Base-by-base conservation (phyloP, 2,888 invertebrate species). In the Ectemnius lituratus region DNA sequence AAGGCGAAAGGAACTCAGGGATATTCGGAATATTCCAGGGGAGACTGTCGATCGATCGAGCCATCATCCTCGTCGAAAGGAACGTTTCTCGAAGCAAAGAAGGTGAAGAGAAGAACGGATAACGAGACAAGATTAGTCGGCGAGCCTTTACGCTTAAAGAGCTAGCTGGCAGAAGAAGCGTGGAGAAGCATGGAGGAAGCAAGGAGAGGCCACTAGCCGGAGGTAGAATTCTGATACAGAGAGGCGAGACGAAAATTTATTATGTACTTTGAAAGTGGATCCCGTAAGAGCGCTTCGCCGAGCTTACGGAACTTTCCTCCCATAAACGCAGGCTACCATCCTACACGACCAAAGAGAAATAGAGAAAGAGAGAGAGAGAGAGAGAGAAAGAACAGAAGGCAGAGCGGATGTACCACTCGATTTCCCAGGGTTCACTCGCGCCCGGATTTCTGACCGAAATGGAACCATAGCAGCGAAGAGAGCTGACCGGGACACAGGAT, bases 221-320 rank as follows among this genome's bases (percentile, higher is more conserved):
- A 23, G 37, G 8, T 52, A 16, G 52, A 52, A 52, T 14, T 52
- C 14, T 52, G 52, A 52, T 52, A 14, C 14, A 52, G 52, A 52
- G 45, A 46, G 16, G 37, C n/a, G 4, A n/a, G 16, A 16, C n/a
- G 60, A 8, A 46, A 16, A 23, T 16, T n/a, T 57, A 46, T 64
- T 49, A 47, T 56, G 27, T 23, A 14, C 11, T 67, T 14, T 16
- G n/a, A n/a, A 23, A 47, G 47, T 18, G 75, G 65, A 20, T 65
- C 67, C 64, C 63, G 61, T 49, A 70, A 60, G 70, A 67, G 61
- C 45, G 27, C 28, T 70, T 63, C 60, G 68, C 62, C 52, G 52
- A 52, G 59, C 45, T 57, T 62, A 69, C 62, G 56, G 65, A 73
- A 75, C 52, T 52, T 52, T 52, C 52, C 4, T 16, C 16, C 52